Evolutionary conservation across 2,888 invertebrate species (phyloP), one percentile per base, ranked within the genome.

Genomic region (Anoplius nigerrimus): DNA sequence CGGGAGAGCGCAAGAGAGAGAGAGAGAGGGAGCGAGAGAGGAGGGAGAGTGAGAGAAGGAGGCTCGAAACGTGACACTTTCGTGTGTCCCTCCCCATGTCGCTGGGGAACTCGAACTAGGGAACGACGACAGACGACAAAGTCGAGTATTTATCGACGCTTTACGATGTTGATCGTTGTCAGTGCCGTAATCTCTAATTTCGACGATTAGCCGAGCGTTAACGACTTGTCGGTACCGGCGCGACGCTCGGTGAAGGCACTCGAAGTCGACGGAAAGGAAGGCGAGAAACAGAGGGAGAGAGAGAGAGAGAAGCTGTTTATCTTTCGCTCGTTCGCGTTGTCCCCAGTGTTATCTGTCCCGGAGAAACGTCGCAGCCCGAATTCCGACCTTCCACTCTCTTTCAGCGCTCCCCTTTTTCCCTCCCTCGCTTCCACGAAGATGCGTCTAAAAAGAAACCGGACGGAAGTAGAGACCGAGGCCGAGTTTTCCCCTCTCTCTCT

Each of bases 101-200:
- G 34, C 34, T 34, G 6, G 34, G 34, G 24, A 24, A 2, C 6
- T 24, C 3, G 24, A 6, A 34, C 34, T 34, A 34, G 34, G 34
- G 34, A 34, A 34, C 11, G 34, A 34, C 6, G 34, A 34, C 11
- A 34, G 34, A 34, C 52, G 52, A 52, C 52, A 21, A 16, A 1
- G 52, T 18, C 48, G 48, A 16, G 48, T 22, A 21, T 22, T 52
- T 52, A 52, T 52, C 52, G 52, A 52, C 52, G 52, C 15, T 52
- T 52, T 52, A 52, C 52, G 52, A 52, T 22, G 52, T 21, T 21
- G 52, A 52, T 52, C 52, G 45, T 20, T 45, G 57, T 46, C 42
- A 15, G 21, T 21, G 22, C 56, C 34, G 20, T 56, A 56, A 56
- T 56, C 56, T 20, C 42, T 18, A 42, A 56, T 56, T 54, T 56